phyloP scores from a whole-genome alignment of 2,888 invertebrate species.

The Drosophila trichaetosa region DNA sequence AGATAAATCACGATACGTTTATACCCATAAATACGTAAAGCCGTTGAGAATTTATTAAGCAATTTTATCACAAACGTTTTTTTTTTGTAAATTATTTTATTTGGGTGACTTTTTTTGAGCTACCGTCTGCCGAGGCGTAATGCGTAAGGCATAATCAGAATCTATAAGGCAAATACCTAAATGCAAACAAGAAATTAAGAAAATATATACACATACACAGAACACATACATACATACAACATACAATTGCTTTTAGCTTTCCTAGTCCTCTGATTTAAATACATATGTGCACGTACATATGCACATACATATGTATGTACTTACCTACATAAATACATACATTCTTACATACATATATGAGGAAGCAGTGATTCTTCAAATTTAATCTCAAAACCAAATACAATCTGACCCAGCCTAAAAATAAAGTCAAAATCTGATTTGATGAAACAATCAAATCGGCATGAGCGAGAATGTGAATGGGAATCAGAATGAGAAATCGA shows the following conservation, averaged over 20 bases:
- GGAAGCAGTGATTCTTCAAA: slow-evolving; percentile 33
- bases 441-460: slow-evolving; percentile 37
- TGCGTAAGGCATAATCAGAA: slow-evolving; percentile 46
- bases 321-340: slow-evolving; percentile 35
- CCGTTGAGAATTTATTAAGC: slow-evolving; percentile 33
- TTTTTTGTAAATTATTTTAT: slow-evolving; percentile 14
- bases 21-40: slow-evolving; percentile 62
- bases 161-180: slow-evolving; percentile 52
- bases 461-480: slow-evolving; percentile 30
- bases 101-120: slow-evolving; percentile 33
- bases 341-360: slow-evolving; percentile 22
- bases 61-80: background rate
- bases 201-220: slow-evolving; percentile 43
- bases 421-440: slow-evolving; percentile 36
- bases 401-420: slow-evolving; percentile 48
- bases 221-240: slow-evolving; percentile 55
- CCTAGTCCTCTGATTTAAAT: slow-evolving; percentile 69
- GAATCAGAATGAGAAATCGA: slow-evolving; percentile 30
- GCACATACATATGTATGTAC: slow-evolving; percentile 22
- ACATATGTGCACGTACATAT: slow-evolving; percentile 26
- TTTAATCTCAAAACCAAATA: slow-evolving; percentile 46
- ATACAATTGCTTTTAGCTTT: slow-evolving; percentile 77
- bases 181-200: slow-evolving; percentile 21
- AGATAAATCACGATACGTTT: slow-evolving; percentile 31
- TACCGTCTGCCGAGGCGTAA: slow-evolving; percentile 26